These are phyloP conservation scores for Spialia ferax DNA, from an alignment of 2,888 invertebrate genomes.

Conservation along the genomic window DNA sequence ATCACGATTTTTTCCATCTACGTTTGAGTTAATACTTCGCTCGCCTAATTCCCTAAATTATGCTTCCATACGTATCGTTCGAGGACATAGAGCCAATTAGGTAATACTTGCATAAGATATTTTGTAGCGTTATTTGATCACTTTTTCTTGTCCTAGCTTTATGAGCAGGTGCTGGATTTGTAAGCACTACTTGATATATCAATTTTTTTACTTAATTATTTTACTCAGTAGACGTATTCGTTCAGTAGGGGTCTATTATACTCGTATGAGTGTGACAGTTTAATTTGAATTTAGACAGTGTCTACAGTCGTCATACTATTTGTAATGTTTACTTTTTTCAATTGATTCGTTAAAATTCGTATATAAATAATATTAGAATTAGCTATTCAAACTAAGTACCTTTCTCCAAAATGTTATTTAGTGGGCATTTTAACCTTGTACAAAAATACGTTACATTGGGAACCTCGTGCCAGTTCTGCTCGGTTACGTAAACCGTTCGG, in stretches of 20 bases:
- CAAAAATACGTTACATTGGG: constrained; percentile 62
- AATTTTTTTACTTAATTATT: background rate
- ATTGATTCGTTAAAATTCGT: background rate
- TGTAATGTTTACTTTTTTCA: background rate
- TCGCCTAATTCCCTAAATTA: constrained; percentile 10
- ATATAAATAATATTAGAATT: background rate
- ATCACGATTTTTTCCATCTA: constrained; percentile 4
- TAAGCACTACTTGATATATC: background rate
- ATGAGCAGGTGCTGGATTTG: background rate
- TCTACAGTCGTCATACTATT: background rate
- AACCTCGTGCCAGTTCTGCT: constrained; percentile 72
- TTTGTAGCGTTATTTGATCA: background rate
- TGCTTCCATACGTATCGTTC: constrained; percentile 5
- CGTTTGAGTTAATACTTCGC: constrained; percentile 18
- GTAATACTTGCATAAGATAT: background rate
- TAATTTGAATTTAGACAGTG: background rate
- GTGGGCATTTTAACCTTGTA: constrained; percentile 63
- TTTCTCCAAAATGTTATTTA: constrained; percentile 49
- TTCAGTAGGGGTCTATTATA: background rate
- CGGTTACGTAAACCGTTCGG: constrained; percentile 71
- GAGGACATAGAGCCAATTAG: background rate
- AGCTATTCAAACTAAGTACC: constrained; percentile 28
- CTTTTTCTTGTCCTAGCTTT: background rate
- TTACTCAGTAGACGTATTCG: background rate
- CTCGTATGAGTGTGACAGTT: too few relatives aligned